These are phyloP conservation scores for Rhabdomys dilectus DNA, from an alignment of 2,113 vertebrate species.

Conservation along the genomic window DNA sequence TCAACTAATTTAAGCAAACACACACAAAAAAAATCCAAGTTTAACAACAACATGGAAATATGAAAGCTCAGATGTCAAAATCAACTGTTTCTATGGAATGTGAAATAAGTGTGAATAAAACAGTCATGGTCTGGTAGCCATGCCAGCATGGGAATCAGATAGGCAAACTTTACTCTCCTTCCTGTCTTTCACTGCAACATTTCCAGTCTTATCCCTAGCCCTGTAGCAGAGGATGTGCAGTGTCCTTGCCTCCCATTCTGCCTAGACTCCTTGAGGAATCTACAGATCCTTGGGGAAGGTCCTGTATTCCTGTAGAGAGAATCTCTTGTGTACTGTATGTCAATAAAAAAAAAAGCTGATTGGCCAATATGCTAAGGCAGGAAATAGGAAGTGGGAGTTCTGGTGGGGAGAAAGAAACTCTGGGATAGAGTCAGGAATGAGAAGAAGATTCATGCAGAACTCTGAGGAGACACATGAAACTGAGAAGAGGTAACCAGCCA, in stretches of 20 bases:
- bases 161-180: not conserved
- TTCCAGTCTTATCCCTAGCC: not conserved
- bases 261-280: not conserved
- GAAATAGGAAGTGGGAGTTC: too few relatives aligned
- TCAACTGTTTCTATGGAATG: not conserved
- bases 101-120: slow-evolving; percentile 22
- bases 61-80: slow-evolving; percentile 15
- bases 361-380: too few relatives aligned
- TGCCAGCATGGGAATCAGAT: not conserved
- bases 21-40: slow-evolving; percentile 35
- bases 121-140: not conserved
- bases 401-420: too few relatives aligned
- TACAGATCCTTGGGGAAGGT: too few relatives aligned
- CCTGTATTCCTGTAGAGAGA: not conserved
- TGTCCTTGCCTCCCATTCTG: not conserved
- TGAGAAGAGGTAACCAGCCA: too few relatives aligned
- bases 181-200: not conserved
- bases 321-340: too few relatives aligned
- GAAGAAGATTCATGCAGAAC: too few relatives aligned
- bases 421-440: too few relatives aligned
- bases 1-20: slow-evolving; percentile 50
- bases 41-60: slow-evolving; percentile 28
- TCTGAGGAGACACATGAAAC: too few relatives aligned
- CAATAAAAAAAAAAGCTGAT: too few relatives aligned
- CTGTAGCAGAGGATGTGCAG: not conserved